phyloP scores from a whole-genome alignment of 2,113 vertebrate species.

The rat (Rattus norvegicus) region GRCr8 NC_086023.1:39728501-39729000 shows the following conservation, averaged over 20 bases:
- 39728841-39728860: not conserved
- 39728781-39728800: not conserved
- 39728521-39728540: not conserved
- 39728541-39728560: not conserved
- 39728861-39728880: not conserved
- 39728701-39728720: not conserved
- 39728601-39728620: not conserved
- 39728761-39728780: not conserved
- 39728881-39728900: not conserved
- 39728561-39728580: not conserved
- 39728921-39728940: not conserved
- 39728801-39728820: not conserved
- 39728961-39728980: not conserved
- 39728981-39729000: not conserved
- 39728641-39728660: not conserved
- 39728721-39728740: not conserved
- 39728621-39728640: too few species aligned
- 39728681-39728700: not conserved
- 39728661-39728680: not conserved
- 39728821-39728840: not conserved
- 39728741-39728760: not conserved
- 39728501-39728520: not conserved
- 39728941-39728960: not conserved
- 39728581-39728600: not conserved
- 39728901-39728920: not conserved